Evolutionary conservation across 1,140 invertebrate genomes (phyloP).

Genomic region (Hormaphis cornu): DNA sequence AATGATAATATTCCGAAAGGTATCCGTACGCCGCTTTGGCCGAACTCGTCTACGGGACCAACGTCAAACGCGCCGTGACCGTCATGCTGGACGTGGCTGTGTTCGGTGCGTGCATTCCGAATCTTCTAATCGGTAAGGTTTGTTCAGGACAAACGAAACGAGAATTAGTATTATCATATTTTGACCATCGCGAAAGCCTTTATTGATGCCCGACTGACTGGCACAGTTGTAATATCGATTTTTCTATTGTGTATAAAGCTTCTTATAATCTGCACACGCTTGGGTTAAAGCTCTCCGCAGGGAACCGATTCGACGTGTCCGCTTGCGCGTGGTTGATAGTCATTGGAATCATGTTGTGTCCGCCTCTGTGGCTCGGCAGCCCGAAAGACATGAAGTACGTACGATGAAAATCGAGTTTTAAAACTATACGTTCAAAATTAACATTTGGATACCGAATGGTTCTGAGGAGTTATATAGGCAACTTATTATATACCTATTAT

Average conservation of each 20-base stretch:
- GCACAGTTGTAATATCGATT: no score
- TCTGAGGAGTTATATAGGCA: no score
- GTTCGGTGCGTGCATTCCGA: constrained; percentile 64
- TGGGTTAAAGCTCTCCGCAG: constrained; percentile 54
- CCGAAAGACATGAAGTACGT: constrained; percentile 73
- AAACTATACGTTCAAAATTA: no score
- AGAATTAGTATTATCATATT: no score
- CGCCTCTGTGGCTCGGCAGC: constrained; percentile 71
- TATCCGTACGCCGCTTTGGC: constrained; percentile 68
- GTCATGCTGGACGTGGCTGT: constrained; percentile 61
- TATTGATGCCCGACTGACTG: no score
- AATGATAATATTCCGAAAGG: constrained; percentile 41
- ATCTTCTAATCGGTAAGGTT: constrained; percentile 59
- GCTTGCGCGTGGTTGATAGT: constrained; percentile 68
- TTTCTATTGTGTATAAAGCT: no score
- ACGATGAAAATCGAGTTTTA: neutral
- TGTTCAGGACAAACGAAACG: constrained; percentile 2
- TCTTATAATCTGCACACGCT: constrained; percentile 65
- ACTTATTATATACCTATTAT: no score
- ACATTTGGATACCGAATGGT: no score
- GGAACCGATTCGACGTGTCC: constrained; percentile 52
- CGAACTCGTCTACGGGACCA: constrained; percentile 56
- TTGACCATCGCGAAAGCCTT: no score
- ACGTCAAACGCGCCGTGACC: constrained; percentile 51
- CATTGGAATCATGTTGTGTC: constrained; percentile 58